Percentiles rank a stretch among this genome's conserved stretches.
Evolutionary conservation across 2,113 vertebrate genomes (phyloP).

Genomic region (Paedocypris sp.): DNA sequence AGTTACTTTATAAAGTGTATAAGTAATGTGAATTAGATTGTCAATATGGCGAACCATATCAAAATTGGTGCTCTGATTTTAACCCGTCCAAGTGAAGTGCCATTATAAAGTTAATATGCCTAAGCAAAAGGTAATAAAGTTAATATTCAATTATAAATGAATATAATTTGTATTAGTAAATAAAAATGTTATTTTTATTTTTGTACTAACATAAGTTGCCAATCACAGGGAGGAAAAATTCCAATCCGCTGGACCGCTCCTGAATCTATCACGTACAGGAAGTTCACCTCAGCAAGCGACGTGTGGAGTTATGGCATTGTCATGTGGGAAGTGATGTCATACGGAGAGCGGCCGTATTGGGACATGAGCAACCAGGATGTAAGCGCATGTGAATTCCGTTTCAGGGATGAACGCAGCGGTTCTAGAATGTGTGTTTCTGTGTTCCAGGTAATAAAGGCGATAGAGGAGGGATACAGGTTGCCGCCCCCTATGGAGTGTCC

Average conservation of each 20-base stretch:
- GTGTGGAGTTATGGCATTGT: constrained; percentile 97
- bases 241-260: constrained; percentile 97
- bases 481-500: constrained; percentile 98
- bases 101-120: too few species aligned
- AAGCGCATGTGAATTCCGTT: too few species aligned
- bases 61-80: too few species aligned
- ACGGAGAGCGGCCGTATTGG: constrained; percentile 95
- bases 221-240: constrained; percentile 89
- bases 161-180: too few species aligned
- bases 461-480: constrained; percentile 92
- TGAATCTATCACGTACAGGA: constrained; percentile 94
- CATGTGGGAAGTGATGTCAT: constrained; percentile 99
- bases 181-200: constrained; percentile 15
- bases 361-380: constrained; percentile 98
- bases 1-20: too few species aligned
- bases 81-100: too few species aligned
- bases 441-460: constrained; percentile 90
- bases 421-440: background rate
- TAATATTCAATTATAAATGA: too few species aligned
- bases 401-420: background rate
- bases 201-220: constrained; percentile 17
- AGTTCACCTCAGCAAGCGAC: constrained; percentile 91
- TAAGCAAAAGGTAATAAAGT: too few species aligned
- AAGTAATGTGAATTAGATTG: too few species aligned
- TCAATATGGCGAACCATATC: too few species aligned